Conservation (phyloP, 2,888 invertebrate species). For the Eupelmus urozonus region DNA sequence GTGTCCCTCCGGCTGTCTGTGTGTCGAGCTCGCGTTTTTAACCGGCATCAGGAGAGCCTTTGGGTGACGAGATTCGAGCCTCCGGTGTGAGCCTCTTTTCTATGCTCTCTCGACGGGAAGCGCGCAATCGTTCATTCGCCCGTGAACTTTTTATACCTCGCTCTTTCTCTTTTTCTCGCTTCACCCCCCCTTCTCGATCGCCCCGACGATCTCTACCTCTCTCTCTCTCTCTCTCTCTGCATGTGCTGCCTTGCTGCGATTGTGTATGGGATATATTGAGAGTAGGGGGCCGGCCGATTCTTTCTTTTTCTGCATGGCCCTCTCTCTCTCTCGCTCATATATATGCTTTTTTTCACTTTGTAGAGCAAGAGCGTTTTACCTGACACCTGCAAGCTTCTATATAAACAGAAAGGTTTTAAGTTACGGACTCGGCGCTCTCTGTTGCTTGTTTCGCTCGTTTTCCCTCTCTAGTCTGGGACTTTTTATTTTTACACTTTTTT, state of each 20-base stretch:
- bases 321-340: neutral
- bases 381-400: slow-evolving; percentile 57
- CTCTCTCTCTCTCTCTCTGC: neutral
- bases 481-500: slow-evolving; percentile 21
- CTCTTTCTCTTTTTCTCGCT: slow-evolving; percentile 13
- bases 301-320: slow-evolving; percentile 7
- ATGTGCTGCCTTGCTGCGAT: neutral
- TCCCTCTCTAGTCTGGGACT: slow-evolving; percentile 20
- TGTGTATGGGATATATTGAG: slow-evolving; percentile 14
- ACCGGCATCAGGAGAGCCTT: neutral
- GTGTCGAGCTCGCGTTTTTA: slow-evolving; percentile 17
- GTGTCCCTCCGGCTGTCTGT: neutral
- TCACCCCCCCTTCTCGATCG: slow-evolving; percentile 19
- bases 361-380: slow-evolving; percentile 47
- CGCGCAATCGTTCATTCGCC: slow-evolving; percentile 57
- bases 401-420: slow-evolving; percentile 58
- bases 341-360: slow-evolving; percentile 35
- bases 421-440: slow-evolving; percentile 38
- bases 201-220: neutral
- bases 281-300: slow-evolving; percentile 6
- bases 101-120: slow-evolving; percentile 52
- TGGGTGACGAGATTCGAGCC: slow-evolving; percentile 53
- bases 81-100: slow-evolving; percentile 7
- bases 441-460: neutral
- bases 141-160: slow-evolving; percentile 56